Conservation (phyloP, 2,888 invertebrate species). For the Netelia inedita region DNA sequence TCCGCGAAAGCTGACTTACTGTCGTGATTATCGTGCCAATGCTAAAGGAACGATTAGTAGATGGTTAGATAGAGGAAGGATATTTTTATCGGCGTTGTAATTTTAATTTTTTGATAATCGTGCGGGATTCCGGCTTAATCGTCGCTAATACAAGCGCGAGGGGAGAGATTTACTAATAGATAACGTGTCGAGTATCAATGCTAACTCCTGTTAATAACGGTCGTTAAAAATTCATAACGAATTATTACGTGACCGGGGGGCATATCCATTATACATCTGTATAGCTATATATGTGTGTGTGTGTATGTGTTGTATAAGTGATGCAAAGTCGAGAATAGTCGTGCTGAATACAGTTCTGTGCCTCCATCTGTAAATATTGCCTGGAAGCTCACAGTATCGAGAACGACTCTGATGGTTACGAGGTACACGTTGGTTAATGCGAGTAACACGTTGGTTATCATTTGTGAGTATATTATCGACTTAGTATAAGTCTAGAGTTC, state of each 20-base stretch:
- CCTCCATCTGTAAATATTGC: slow-evolving; percentile 34
- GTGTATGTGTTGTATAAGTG: background rate
- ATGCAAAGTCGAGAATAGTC: background rate
- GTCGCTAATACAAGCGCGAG: background rate
- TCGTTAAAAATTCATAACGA: slow-evolving; percentile 31
- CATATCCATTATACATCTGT: background rate
- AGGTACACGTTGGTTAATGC: background rate
- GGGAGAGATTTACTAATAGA: background rate
- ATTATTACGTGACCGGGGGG: slow-evolving; percentile 25
- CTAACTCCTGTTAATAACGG: slow-evolving; percentile 18
- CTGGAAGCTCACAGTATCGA: background rate
- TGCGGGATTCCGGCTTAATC: background rate
- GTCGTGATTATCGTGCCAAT: background rate
- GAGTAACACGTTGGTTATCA: background rate
- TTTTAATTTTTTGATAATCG: slow-evolving; percentile 6
- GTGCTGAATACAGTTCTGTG: background rate
- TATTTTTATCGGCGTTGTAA: background rate
- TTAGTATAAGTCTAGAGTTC: background rate
- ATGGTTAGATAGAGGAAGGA: background rate
- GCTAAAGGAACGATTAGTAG: background rate
- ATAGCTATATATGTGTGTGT: background rate
- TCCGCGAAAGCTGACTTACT: slow-evolving; percentile 3
- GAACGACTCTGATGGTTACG: background rate
- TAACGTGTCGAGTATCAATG: slow-evolving; percentile 4
- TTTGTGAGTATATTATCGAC: background rate